These are phyloP conservation scores for Pagrus major DNA, from an alignment of 2,113 vertebrate species.

Conservation along the genomic window DNA sequence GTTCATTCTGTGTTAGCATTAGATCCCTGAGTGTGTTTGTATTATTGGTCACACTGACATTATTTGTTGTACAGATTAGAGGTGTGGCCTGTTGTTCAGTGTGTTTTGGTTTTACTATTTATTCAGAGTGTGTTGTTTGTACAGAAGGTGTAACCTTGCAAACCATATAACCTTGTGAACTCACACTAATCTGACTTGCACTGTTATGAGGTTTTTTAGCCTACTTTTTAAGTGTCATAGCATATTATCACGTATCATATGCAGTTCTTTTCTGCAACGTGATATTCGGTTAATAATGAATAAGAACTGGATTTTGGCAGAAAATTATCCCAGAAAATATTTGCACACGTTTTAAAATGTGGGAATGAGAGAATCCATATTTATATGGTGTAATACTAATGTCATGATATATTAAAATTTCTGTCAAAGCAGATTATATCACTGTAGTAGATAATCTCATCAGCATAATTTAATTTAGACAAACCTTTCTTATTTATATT, in stretches of 20 bases:
- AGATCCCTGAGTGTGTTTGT: constrained; percentile 42
- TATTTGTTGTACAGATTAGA: constrained; percentile 68
- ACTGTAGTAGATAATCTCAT: constrained; percentile 84
- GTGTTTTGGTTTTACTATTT: constrained; percentile 58
- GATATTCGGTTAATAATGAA: no score
- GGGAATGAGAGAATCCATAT: constrained; percentile 11
- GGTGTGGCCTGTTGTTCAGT: constrained; percentile 18
- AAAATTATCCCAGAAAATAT: constrained; percentile 12
- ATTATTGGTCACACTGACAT: constrained; percentile 45
- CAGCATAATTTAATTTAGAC: constrained; percentile 86
- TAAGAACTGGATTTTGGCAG: constrained; percentile 35
- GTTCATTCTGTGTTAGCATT: constrained; percentile 46
- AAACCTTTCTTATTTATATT: constrained; percentile 87
- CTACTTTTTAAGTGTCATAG: constrained; percentile 35
- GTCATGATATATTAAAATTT: constrained; percentile 51
- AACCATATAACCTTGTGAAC: constrained; percentile 35
- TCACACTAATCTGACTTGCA: constrained; percentile 50
- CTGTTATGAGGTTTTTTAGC: constrained; percentile 52
- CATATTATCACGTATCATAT: constrained; percentile 9
- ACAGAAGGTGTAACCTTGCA: constrained; percentile 52
- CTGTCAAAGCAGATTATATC: constrained; percentile 87
- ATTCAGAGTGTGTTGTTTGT: constrained; percentile 65
- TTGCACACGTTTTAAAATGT: constrained; percentile 47
- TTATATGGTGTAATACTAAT: constrained; percentile 15
- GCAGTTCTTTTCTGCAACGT: background rate